A percentile compares a stretch with the other conserved stretches of the same genome.
Conservation (phyloP, 2,113 vertebrate species). For the Calyptomena viridis region DNA sequence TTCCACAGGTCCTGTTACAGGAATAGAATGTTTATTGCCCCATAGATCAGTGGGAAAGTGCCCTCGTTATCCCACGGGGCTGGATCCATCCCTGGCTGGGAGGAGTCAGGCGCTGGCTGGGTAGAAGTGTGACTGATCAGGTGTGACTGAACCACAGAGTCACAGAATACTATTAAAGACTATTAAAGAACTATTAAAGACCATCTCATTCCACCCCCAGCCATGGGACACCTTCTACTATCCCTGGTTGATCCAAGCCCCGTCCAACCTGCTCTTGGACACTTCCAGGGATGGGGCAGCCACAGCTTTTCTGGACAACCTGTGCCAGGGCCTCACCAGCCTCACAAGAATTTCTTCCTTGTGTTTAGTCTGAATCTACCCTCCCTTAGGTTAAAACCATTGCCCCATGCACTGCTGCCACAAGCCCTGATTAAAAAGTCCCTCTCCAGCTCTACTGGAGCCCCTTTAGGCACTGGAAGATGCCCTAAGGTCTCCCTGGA, state of each 20-base stretch:
- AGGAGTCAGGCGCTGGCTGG: background rate
- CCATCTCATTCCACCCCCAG: background rate
- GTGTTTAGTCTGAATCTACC: background rate
- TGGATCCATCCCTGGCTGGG: background rate
- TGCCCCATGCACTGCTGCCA: background rate
- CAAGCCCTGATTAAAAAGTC: background rate
- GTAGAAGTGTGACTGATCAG: background rate
- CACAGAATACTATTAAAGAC: too few relatives aligned
- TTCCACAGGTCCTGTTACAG: slow-evolving; percentile 77
- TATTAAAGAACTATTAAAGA: rapidly evolving
- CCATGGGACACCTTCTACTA: background rate
- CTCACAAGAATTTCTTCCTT: background rate
- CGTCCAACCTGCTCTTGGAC: background rate
- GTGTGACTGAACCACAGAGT: background rate
- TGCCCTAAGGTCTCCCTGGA: background rate
- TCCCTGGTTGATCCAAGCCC: background rate
- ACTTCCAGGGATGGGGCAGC: background rate
- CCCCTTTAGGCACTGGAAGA: background rate
- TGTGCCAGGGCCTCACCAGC: background rate
- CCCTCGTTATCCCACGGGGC: rapidly evolving
- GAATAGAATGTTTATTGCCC: background rate
- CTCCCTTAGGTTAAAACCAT: background rate
- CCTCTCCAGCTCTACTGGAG: background rate
- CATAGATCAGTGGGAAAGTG: background rate
- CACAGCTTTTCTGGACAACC: background rate